Percentiles rank a stretch among this genome's conserved stretches.
These are phyloP conservation scores for Buphagus erythrorhynchus DNA, from an alignment of 2,797 vertebrate species.

Conservation along the genomic window DNA sequence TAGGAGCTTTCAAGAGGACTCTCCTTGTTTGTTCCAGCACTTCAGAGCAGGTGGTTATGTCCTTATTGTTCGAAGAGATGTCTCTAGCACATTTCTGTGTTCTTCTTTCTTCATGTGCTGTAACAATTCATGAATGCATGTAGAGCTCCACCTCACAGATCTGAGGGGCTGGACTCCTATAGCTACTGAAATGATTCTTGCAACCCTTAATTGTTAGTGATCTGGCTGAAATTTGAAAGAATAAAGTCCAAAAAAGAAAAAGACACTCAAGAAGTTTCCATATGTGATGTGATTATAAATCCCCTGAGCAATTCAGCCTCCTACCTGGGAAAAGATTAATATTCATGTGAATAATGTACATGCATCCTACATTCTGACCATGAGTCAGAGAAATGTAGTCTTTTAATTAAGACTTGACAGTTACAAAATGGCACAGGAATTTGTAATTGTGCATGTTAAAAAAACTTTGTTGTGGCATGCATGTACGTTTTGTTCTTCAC, in stretches of 20 bases:
- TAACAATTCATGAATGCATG: not conserved
- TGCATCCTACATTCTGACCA: constrained; percentile 35
- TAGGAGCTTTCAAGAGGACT: not conserved
- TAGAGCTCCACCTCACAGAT: not conserved
- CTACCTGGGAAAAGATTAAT: constrained; percentile 49
- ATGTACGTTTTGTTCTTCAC: not conserved
- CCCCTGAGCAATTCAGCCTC: constrained; percentile 6
- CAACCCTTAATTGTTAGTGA: not conserved
- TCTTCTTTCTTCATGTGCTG: accelerated
- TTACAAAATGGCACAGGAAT: constrained; percentile 15
- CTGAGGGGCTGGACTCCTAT: not conserved
- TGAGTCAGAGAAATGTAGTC: constrained; percentile 48
- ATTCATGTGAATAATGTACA: constrained; percentile 37
- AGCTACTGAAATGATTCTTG: not conserved
- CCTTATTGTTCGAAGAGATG: not conserved
- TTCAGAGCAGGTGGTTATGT: not conserved
- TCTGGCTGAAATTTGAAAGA: not conserved
- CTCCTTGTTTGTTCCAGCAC: not conserved
- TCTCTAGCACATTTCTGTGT: not conserved
- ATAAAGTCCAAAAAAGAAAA: not conserved
- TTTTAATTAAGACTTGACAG: constrained; percentile 55
- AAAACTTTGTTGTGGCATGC: not conserved
- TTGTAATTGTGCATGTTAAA: not conserved
- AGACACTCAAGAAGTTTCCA: not conserved
- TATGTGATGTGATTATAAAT: constrained; percentile 3